Base-by-base conservation (phyloP, 2,797 vertebrate species). In the Chelidonichthys spinosus region DNA sequence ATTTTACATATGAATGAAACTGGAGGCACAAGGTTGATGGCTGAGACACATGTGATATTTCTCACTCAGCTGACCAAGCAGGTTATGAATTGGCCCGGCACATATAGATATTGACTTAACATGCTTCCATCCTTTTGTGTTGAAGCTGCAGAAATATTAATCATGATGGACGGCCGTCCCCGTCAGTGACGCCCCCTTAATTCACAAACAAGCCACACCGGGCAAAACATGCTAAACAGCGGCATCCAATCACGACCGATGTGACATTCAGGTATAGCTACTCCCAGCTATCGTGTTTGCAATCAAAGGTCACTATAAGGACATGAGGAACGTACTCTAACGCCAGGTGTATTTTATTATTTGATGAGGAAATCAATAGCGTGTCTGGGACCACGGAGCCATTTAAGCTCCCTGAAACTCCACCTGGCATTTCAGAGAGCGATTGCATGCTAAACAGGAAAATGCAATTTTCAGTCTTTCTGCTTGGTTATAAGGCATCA, bases 341-440 rank as follows among this genome's bases (percentile, higher is more conserved):
- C 17, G 40, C 43, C 33, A 56, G 73, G 70, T 46, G 47, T 75
- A 85, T 89, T 91, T 89, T 87, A 88, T 87, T 67, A 84, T 84
- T 83, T 88, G 78, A 91, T 85, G 87, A 85, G 82, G 66, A 90
- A 91, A 93, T 93, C 84, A 89, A 92, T 92, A 90, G 49, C 42
- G 61, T 60, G 62, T 82, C 67, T 33, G 54, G 42, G 65, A 78
- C 52, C 35, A 5, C 7, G 14, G 40, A 11, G 66, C 55, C 72
- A 75, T 82, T 83, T 85, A 70, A 74, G 42, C 59, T 62, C 33
- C 50, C 63, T 56, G 63, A 85, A 69, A 85, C 60, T 33, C 65
- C 39, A 72, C 7, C 32, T 56, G 2, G 54, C 62, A 63, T 81
- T 65, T 80, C 56, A 71, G 53, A 64, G 52, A 56, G 33, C 67